These are phyloP conservation scores for Wasmannia auropunctata DNA, from an alignment of 1,140 invertebrate species.

Conservation along the genomic window DNA sequence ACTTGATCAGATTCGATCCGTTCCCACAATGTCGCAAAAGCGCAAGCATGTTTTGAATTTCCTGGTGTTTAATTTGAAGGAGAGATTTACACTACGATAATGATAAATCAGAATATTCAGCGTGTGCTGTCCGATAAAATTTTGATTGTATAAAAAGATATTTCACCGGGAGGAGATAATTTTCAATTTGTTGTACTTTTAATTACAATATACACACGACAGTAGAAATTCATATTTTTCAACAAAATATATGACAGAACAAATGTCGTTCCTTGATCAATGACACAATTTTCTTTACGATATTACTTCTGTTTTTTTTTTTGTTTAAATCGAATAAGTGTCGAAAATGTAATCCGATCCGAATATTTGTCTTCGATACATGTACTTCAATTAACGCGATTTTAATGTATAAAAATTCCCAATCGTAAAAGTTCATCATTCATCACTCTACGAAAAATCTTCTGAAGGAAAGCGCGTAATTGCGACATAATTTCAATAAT, in stretches of 20 bases:
- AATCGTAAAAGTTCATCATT: conserved; percentile 6
- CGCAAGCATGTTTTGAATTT: neutral
- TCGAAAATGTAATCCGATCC: neutral
- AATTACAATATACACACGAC: neutral
- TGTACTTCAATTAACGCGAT: neutral
- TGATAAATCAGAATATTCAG: neutral
- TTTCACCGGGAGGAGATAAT: neutral
- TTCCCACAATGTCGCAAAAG: neutral
- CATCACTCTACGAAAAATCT: neutral
- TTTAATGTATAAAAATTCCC: conserved; percentile 6
- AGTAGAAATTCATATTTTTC: neutral
- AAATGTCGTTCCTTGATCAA: neutral
- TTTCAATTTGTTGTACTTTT: neutral
- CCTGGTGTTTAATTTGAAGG: neutral
- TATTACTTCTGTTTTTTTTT: neutral
- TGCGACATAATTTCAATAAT: neutral
- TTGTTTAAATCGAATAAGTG: neutral
- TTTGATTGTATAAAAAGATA: neutral
- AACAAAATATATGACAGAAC: neutral
- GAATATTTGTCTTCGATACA: neutral
- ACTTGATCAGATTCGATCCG: neutral
- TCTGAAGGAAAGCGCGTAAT: neutral
- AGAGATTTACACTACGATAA: neutral
- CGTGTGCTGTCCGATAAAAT: neutral
- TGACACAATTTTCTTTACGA: neutral